Base-by-base conservation (phyloP, 2,888 invertebrate genomes). In the Agrenia bidenticulata region DNA sequence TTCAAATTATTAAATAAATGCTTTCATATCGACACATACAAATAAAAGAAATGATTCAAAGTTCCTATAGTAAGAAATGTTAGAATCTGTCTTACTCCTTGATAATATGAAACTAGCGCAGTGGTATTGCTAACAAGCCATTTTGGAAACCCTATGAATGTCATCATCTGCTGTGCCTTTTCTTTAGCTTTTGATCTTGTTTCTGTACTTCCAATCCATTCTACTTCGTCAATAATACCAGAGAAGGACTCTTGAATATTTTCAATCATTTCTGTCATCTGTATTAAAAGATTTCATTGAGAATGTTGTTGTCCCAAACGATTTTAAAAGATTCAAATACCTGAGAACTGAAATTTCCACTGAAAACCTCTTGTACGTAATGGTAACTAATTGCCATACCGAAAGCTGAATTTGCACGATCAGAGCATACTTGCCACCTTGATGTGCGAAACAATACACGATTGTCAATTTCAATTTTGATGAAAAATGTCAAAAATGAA, bases 101-200 rank as follows among this genome's bases (percentile, higher is more conserved):
- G 79, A 78, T 92, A 94, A 79, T 92, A 90, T 61, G 89, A 84
- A 51, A 88, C 88, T 2, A 95, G 82, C 78, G 91, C 92, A 1
- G 84, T 82, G 74, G 92, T 85, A 49, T 67, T 68, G 59, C 67
- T 66, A 54, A 94, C 82, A 78, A 95, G 85, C 80, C 93, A 94
- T 76, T 89, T 89, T 0, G 95, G 94, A 80, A 94, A 95, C 0
- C 92, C 95, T 77, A 95, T 94, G 79, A 94, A 92, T 0, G 90
- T 87, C 1, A 87, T 84, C 89, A 96, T 94, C 0, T 88, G 84
- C 64, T 86, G 85, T 0, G 91, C 88, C 79, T 94, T 94, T 67
- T 88, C 86, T 69, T 91, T 80, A 0, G 92, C 93, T 63, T 87
- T 87, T 69, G 61, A 76, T 77, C 78, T 87, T 0, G 96, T 96